Base-by-base conservation (phyloP, 1,140 invertebrate species). In the Drosophila persimilis region DNA sequence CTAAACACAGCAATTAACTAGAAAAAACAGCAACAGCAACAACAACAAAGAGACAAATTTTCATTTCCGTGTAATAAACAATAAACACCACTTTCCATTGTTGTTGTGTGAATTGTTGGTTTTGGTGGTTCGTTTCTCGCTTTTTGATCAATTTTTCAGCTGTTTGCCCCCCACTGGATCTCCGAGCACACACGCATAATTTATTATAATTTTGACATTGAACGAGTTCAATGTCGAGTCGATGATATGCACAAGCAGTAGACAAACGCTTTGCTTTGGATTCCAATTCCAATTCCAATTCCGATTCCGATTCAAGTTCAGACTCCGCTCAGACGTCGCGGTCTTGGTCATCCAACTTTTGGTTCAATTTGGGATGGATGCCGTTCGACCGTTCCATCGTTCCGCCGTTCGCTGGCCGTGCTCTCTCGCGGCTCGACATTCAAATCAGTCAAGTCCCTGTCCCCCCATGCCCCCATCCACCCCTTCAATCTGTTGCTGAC, bases 221-320 rank as follows among this genome's bases (percentile, higher is more conserved):
- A 88, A 89, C 73, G 77, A 76, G 79, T 89, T 89, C 84, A 88
- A 88, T 88, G 84, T 89, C 84, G 78, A 78, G 84, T 89, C 84
- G 78, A 78, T 51, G 50, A 57, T 85, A 86, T 85, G 77, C 80
- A 80, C 35, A 39, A 39, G 35, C 13, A 60, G 71, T 71, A 74
- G 62, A 67, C 73, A 65, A 44, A 6, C 17, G 35, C 17, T 35
- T 15, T 35, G 20, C 24, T 26, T 26, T 26, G 24, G 7, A 24
- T 47, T 48, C 62, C 24, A 3, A 24, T 20, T 48, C 62, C 24
- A 3, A 24, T 20, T 8, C 11, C 15, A 31, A 24, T 26, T 29
- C 55, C 57, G 56, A 26, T 29, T 26, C n/a, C 47, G 22, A 31
- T 47, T 48, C 62, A 69, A 69, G 65, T 69, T 69, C 63, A 69